Conservation (phyloP, 2,113 vertebrate species). For the Daphoenositta chrysoptera region DNA sequence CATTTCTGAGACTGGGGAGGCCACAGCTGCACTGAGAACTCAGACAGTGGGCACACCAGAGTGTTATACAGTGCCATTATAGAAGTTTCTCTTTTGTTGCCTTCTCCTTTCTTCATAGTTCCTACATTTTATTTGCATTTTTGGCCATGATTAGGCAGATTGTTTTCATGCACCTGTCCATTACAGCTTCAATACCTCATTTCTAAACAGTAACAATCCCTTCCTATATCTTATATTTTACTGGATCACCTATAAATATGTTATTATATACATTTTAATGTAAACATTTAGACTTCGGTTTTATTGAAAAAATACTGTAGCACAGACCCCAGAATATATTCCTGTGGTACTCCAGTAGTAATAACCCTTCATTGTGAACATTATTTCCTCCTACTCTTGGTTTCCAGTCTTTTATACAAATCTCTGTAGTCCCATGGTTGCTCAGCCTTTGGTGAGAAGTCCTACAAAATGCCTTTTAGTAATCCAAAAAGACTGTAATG, state of each 20-base stretch:
- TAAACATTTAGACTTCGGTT: not conserved
- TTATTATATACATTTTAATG: not conserved
- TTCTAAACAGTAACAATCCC: not conserved
- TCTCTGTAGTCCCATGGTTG: not conserved
- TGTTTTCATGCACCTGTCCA: not conserved
- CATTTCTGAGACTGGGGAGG: not conserved
- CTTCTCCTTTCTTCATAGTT: not conserved
- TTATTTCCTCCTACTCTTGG: not conserved
- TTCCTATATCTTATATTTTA: not conserved
- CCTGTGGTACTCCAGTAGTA: not conserved
- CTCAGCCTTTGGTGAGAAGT: not conserved
- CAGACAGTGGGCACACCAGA: not conserved
- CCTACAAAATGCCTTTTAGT: not conserved
- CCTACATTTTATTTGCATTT: not conserved
- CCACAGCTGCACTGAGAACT: not conserved
- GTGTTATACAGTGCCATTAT: not conserved
- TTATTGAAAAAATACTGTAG: not conserved
- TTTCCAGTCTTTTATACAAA: not conserved
- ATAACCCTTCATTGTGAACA: not conserved
- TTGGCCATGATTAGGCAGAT: not conserved
- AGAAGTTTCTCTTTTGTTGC: not conserved
- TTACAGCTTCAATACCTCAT: not conserved
- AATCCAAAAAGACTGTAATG: not conserved
- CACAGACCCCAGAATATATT: not conserved
- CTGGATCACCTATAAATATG: not conserved